Evolutionary conservation across 1,140 invertebrate genomes (phyloP).

Genomic region (Leptopilina boulardi): DNA sequence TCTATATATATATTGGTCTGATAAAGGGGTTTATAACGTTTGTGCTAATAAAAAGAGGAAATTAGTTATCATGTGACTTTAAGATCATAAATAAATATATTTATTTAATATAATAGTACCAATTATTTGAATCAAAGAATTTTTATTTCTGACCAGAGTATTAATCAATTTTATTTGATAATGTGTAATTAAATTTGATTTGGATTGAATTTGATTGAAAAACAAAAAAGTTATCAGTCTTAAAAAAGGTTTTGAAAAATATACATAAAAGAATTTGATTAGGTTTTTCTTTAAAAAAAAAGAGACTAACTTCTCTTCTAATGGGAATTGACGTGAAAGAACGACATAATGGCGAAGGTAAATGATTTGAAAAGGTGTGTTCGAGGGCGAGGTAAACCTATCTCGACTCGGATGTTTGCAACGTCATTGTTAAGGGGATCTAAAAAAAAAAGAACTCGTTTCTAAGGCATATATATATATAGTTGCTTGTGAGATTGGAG

Average conservation of each 20-base stretch:
- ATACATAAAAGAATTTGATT: background rate
- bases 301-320: background rate
- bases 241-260: background rate
- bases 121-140: too few species aligned
- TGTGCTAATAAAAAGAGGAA: background rate
- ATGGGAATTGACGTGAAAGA: constrained; percentile 30
- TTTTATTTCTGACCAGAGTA: too few species aligned
- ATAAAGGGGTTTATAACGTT: constrained; percentile 1
- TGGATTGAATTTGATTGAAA: too few species aligned
- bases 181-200: too few species aligned
- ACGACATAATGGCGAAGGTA: constrained; percentile 22
- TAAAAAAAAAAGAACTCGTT: constrained; percentile 26
- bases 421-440: constrained; percentile 27
- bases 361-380: constrained; percentile 32
- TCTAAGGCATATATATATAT: too few species aligned
- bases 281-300: background rate
- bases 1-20: constrained; percentile 21
- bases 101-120: too few species aligned
- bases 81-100: too few species aligned
- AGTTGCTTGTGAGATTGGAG: constrained; percentile 22
- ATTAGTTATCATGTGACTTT: constrained; percentile 41
- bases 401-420: constrained; percentile 27
- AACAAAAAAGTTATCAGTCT: too few species aligned
- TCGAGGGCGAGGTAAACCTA: constrained; percentile 26
- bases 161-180: too few species aligned